Evolutionary conservation across 2,797 vertebrate genomes (phyloP), one percentile per base, ranked within the genome.

Genomic region (Pteropus rufus): DNA sequence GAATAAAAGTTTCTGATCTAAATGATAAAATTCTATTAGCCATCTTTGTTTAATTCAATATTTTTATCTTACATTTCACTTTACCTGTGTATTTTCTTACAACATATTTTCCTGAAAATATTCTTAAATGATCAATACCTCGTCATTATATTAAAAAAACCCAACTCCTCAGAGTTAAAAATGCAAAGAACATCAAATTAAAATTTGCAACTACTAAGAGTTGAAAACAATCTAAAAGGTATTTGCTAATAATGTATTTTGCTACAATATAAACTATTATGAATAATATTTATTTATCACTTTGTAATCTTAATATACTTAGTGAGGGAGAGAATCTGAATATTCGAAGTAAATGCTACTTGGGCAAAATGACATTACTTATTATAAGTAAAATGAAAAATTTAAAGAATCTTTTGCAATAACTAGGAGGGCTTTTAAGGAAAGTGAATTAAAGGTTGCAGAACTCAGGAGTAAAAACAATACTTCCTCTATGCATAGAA

Each of bases 371-470:
- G 52, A 34, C 36, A 94, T 58, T 93, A 56, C 67, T 69, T 77
- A 54, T 46, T 36, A 93, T 83, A 6, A 79, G 41, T 69, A 80
- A 94, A 92, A 70, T 18, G 16, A 87, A 93, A 64, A n/a, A 96
- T n/a, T 93, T 88, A 79, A 93, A 89, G 8, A 86, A 46, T 62
- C 58, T 88, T 97, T 89, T 92, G 41, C 34, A 92, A 94, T 92
- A 82, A 86, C 44, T 73, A 52, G 69, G 73, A 89, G 4, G 80
- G 72, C n/a, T 80, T 94, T 85, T 39, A 93, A 83, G 46, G 58
- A 93, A 80, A 75, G 60, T 2, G 23, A 75, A 76, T 84, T 49
- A 44, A 94, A 84, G 9, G 19, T 49, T 88, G 24, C 44, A 89
- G 58, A 94, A 29, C 36, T 91, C 41, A 24, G 41, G 29, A 97